Conservation (phyloP, 2,113 vertebrate genomes). For the Pundamilia nyererei region DNA sequence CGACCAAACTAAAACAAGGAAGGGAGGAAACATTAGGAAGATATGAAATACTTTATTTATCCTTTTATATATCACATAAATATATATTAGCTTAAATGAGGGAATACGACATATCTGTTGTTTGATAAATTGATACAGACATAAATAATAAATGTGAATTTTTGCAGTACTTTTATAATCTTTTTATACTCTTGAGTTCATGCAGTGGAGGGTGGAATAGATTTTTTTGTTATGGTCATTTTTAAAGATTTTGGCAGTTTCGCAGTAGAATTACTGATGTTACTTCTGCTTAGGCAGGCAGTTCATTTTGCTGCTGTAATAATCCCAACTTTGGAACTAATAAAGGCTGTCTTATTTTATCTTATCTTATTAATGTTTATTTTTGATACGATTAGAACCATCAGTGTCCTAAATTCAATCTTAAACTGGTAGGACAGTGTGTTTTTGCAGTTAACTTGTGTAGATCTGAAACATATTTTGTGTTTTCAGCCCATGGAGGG, state of each 20-base stretch:
- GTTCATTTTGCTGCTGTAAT: neutral
- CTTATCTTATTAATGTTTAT: neutral
- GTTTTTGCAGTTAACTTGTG: neutral
- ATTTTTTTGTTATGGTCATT: neutral
- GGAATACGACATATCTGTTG: accelerated
- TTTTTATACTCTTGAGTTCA: neutral
- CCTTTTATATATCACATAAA: neutral
- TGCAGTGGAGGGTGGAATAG: neutral
- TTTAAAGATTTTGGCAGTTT: neutral
- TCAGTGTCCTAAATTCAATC: accelerated
- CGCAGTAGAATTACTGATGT: no score
- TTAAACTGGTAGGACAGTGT: neutral
- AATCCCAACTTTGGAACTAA: neutral
- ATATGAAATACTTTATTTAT: neutral
- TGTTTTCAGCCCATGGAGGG: slow-evolving; percentile 83
- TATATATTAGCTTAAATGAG: neutral
- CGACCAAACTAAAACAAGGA: neutral
- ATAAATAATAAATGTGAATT: neutral
- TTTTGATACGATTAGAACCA: neutral
- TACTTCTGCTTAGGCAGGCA: neutral
- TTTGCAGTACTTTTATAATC: neutral
- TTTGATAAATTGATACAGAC: neutral
- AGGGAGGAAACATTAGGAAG: neutral
- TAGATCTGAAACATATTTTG: neutral
- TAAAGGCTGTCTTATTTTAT: neutral